A percentile compares a stretch with the other conserved stretches of the same genome.
phyloP scores from a whole-genome alignment of 2,888 invertebrate species.

The Meiosimyza decipiens region DNA sequence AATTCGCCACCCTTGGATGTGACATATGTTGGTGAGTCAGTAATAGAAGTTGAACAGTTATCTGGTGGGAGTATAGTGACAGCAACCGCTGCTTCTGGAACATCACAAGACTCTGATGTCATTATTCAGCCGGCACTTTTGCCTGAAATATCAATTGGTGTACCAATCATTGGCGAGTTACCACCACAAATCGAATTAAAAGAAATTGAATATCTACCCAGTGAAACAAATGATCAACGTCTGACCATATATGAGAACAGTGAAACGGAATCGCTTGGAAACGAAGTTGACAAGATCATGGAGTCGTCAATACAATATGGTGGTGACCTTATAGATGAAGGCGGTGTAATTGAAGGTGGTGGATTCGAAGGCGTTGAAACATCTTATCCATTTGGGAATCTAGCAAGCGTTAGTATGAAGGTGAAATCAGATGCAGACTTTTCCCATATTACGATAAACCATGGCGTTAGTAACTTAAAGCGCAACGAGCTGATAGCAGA shows the following conservation, averaged over 20 bases:
- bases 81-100: conserved; percentile 33
- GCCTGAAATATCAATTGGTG: conserved; percentile 65
- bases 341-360: conserved; percentile 51
- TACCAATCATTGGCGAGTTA: conserved; percentile 66
- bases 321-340: conserved; percentile 64
- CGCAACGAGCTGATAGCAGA: conserved; percentile 62
- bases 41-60: conserved; percentile 66
- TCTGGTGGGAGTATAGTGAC: conserved; percentile 39
- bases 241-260: conserved; percentile 45
- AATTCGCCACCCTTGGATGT: conserved; percentile 62
- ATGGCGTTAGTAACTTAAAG: conserved; percentile 60
- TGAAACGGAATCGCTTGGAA: conserved; percentile 48
- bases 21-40: conserved; percentile 66
- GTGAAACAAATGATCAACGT: conserved; percentile 49
- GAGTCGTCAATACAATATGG: conserved; percentile 66
- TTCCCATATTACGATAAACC: conserved; percentile 51
- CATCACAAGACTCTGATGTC: conserved; percentile 55
- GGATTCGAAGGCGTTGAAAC: conserved; percentile 64
- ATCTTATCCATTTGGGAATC: conserved; percentile 64
- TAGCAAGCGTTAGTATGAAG: conserved; percentile 41
- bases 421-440: conserved; percentile 44
- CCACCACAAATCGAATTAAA: conserved; percentile 67
- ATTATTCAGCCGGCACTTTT: conserved; percentile 65
- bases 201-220: conserved; percentile 66
- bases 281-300: conserved; percentile 52